Evolutionary conservation across 2,797 vertebrate species (phyloP).

Genomic region (Channallabes apus): DNA sequence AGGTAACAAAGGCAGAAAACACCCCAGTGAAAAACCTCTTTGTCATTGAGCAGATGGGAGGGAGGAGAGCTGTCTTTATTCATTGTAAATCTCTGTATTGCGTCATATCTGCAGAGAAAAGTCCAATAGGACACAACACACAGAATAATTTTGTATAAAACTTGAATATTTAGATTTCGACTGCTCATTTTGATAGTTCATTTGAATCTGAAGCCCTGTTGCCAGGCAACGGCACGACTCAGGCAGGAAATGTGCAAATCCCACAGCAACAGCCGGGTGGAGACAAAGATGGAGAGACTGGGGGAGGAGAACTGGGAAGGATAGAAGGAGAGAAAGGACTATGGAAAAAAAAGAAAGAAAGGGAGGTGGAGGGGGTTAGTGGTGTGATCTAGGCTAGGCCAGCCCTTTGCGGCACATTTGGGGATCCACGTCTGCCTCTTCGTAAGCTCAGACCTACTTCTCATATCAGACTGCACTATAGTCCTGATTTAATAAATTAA

Average conservation of each 20-base stretch:
- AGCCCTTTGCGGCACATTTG: slow-evolving; percentile 25
- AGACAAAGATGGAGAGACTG: slow-evolving; percentile 29
- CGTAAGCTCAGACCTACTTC: background rate
- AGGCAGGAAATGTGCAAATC: slow-evolving; percentile 42
- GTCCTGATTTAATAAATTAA: background rate
- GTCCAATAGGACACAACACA: no score
- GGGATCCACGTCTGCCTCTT: background rate
- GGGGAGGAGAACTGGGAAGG: background rate
- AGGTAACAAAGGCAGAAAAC: background rate
- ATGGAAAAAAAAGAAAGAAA: background rate
- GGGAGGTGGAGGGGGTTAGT: slow-evolving; percentile 9
- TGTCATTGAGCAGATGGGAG: background rate
- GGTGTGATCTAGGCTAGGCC: slow-evolving; percentile 32
- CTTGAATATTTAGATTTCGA: background rate
- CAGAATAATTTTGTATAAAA: background rate
- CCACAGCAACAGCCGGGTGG: slow-evolving; percentile 44
- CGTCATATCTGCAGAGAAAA: background rate
- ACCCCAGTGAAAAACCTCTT: background rate
- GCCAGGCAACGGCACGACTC: slow-evolving; percentile 44
- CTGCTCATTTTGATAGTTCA: background rate
- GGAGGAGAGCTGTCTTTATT: background rate
- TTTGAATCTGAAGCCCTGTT: slow-evolving; percentile 31
- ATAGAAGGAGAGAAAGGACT: background rate
- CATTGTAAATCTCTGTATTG: no score
- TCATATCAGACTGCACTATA: background rate